Evolutionary conservation across 2,113 vertebrate genomes (phyloP).

Genomic region (Galemys pyrenaicus): DNA sequence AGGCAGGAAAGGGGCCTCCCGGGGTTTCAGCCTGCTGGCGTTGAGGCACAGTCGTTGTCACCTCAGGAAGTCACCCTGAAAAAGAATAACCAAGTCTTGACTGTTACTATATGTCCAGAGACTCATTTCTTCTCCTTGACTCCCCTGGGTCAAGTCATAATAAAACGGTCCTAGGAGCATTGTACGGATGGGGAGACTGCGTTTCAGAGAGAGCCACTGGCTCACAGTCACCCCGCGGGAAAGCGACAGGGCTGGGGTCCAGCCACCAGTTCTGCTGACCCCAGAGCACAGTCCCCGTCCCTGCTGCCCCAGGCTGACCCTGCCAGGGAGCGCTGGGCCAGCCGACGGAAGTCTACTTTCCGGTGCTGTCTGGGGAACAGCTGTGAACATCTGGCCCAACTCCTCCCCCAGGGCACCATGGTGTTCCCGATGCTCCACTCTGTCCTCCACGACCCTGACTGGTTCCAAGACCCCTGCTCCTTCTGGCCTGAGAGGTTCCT

Average conservation of each 20-base stretch:
- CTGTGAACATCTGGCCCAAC: not conserved
- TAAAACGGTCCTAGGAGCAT: no score
- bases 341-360: not conserved
- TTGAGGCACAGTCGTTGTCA: not conserved
- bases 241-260: not conserved
- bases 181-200: not conserved
- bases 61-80: not conserved
- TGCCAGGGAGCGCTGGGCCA: not conserved
- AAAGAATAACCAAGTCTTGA: not conserved
- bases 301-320: not conserved
- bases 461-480: not conserved
- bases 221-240: not conserved
- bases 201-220: not conserved
- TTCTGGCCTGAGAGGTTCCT: slow-evolving; percentile 66
- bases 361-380: not conserved
- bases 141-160: not conserved
- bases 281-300: not conserved
- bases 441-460: not conserved
- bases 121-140: not conserved
- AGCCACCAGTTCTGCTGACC: not conserved
- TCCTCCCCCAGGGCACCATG: not conserved
- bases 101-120: not conserved
- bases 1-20: not conserved
- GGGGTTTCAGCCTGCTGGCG: not conserved
- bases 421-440: slow-evolving; percentile 8